These are phyloP conservation scores for Hermaeophaga mercurialis DNA, from an alignment of 2,888 invertebrate genomes.

Conservation along the genomic window DNA sequence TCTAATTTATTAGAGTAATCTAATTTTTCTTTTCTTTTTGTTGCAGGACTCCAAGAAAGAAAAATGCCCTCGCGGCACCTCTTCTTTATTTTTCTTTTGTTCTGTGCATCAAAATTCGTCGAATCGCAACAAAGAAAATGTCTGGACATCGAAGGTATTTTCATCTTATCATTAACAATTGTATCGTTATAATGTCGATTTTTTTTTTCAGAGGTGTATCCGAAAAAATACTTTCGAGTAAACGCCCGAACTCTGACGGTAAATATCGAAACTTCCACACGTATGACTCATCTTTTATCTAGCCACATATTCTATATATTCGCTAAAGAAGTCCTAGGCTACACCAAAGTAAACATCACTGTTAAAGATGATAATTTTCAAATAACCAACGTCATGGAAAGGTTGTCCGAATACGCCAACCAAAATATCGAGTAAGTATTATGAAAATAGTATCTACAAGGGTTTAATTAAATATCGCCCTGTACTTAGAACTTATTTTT, in stretches of 20 bases:
- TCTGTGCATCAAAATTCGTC: background rate
- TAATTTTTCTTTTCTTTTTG: conserved; percentile 5
- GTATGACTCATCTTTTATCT: conserved; percentile 63
- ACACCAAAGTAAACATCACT: conserved; percentile 55
- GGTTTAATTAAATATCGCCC: no score
- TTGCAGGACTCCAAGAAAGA: conserved; percentile 12
- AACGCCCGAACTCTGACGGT: conserved; percentile 54
- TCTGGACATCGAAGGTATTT: conserved; percentile 15
- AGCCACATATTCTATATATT: conserved; percentile 66
- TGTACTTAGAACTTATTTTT: no score
- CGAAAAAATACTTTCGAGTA: conserved; percentile 58
- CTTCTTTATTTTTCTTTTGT: background rate
- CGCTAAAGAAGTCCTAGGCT: conserved; percentile 59
- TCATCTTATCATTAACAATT: background rate
- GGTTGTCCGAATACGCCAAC: conserved; percentile 45
- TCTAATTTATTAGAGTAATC: no score
- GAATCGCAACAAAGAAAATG: conserved; percentile 6
- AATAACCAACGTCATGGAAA: conserved; percentile 50
- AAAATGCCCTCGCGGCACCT: conserved; percentile 13
- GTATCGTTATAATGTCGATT: no score
- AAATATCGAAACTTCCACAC: conserved; percentile 61
- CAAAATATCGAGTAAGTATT: conserved; percentile 27
- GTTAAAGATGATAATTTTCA: conserved; percentile 58
- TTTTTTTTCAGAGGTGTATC: conserved; percentile 57
- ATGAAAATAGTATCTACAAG: no score